Evolutionary conservation across 2,888 invertebrate genomes (phyloP), one percentile per base, ranked within the genome.

Genomic region (Parnassius smintheus): DNA sequence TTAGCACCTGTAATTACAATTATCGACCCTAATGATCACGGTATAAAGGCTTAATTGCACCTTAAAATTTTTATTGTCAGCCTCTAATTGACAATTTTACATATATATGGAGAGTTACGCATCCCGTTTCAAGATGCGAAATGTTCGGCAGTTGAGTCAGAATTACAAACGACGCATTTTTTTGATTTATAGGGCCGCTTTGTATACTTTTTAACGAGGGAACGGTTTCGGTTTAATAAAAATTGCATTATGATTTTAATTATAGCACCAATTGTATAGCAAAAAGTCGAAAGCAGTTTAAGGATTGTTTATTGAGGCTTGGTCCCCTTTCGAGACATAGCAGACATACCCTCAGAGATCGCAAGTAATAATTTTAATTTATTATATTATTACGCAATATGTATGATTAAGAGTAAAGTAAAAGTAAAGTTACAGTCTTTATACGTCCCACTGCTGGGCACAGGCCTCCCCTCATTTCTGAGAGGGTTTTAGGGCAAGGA

Each of bases 31-130:
- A 83, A 84, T 80, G 77, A 75, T 72, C 66, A 55, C 75, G 61
- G 42, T 75, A 74, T 77, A 83, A 73, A 79, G 78, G 64, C 65
- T 73, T 81, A 79, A 84, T 82, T 80, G 76, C 61, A 25, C 46
- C 55, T 64, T 71, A 75, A 73, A 71, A 70, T 70, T 71, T 71
- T 79, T 53, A 25, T 76, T 78, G 76, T 74, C 69, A 65, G 50
- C 66, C 74, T 75, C 77, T 79, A 83, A 83, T 82, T 83, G 77
- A 75, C 71, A 68, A 74, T 73, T 72, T 70, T 63, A 62, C 59
- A 66, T 72, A 65, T 70, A 72, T 71, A 78, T 70, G 72, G 76
- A 68, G 53, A 62, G 69, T 68, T 70, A 69, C 70, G 70, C 75
- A 75, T 74, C 71, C 52, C 62, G n/a, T 63, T 48, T 68, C 66